Percentiles rank a stretch among this genome's conserved stretches.
Evolutionary conservation across 2,797 vertebrate species (phyloP).

Genomic region (Centroberyx gerrardi): DNA sequence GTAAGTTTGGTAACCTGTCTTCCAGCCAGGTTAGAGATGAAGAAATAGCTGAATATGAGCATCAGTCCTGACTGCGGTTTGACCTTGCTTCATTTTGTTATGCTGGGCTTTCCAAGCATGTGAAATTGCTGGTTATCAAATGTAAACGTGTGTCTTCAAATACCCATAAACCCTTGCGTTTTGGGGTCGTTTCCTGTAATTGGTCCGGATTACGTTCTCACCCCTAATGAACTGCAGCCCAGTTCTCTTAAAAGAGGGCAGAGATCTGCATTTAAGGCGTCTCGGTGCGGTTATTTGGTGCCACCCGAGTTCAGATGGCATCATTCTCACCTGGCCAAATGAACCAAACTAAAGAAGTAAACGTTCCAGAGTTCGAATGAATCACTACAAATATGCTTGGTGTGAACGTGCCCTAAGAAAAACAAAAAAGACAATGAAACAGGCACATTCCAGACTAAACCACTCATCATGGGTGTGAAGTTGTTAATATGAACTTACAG

Average conservation of each 20-base stretch:
- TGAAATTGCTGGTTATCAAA: constrained; percentile 8
- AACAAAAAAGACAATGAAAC: no score
- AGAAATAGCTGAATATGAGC: neutral
- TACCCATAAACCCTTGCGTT: constrained; percentile 13
- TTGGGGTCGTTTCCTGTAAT: constrained; percentile 18
- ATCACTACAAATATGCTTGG: no score
- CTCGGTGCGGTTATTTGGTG: no score
- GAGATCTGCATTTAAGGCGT: no score
- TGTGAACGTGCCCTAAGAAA: no score
- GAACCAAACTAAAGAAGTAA: no score
- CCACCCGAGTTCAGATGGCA: no score
- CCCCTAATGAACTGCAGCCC: neutral
- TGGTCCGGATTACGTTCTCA: constrained; percentile 27
- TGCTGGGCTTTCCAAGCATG: constrained; percentile 11
- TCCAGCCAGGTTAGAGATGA: constrained; percentile 7
- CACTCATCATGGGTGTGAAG: neutral
- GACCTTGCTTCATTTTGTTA: neutral
- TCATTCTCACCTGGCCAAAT: no score
- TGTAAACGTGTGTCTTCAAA: constrained; percentile 24
- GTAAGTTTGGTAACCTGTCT: constrained; percentile 21
- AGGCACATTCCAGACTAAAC: neutral
- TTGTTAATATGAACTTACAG: no score
- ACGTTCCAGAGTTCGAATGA: no score
- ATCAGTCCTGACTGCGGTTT: neutral
- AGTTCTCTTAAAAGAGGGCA: no score